phyloP scores from a whole-genome alignment of 1,140 invertebrate species.

The Cotesia glomerata region DNA sequence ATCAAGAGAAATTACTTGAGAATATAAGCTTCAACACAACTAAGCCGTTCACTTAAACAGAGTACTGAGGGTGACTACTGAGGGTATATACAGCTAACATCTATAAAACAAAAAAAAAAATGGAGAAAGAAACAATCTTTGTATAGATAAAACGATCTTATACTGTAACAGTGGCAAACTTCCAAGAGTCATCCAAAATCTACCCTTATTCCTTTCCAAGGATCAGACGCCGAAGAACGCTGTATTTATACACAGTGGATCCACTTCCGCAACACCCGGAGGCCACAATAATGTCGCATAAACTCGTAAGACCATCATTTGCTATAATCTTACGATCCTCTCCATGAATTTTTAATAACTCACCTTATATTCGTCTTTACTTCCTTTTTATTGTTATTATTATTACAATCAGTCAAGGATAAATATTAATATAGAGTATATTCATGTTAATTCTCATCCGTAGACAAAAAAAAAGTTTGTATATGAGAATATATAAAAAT shows the following conservation, averaged over 20 bases:
- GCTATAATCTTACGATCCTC: background rate
- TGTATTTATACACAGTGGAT: background rate
- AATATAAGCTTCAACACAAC: slow-evolving; percentile 8
- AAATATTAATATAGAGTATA: too few species aligned
- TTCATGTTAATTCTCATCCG: too few species aligned
- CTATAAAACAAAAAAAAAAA: background rate
- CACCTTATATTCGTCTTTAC: background rate
- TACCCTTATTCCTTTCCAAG: background rate
- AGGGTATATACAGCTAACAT: too few species aligned
- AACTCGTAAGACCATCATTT: slow-evolving; percentile 5
- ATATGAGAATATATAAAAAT: too few species aligned
- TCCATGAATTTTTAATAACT: background rate
- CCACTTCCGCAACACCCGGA: slow-evolving; percentile 19
- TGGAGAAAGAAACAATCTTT: background rate
- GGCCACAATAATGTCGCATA: slow-evolving; percentile 7
- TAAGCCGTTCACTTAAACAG: too few species aligned
- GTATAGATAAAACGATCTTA: slow-evolving; percentile 16
- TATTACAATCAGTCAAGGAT: too few species aligned
- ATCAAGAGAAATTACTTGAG: slow-evolving; percentile 31
- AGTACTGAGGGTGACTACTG: too few species aligned
- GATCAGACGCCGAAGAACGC: background rate
- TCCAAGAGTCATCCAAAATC: slow-evolving; percentile 20
- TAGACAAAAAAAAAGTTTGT: too few species aligned
- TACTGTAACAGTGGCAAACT: slow-evolving; percentile 15
- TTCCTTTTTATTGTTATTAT: background rate